Evolutionary conservation across 2,113 vertebrate species (phyloP).

Genomic region (Microtus pennsylvanicus): DNA sequence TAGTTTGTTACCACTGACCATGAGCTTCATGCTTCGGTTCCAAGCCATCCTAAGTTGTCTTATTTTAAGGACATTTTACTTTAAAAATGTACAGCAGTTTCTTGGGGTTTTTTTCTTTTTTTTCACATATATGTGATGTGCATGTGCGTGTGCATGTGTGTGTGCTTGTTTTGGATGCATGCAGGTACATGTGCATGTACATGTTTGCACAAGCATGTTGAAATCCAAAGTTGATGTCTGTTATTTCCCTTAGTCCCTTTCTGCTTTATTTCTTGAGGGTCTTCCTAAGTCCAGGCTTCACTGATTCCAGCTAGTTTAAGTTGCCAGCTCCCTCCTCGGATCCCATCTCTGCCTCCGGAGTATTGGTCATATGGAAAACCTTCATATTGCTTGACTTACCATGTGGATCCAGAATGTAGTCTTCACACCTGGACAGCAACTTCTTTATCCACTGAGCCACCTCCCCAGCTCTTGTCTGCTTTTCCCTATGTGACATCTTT

Average conservation of each 20-base stretch:
- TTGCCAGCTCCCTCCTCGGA: neutral
- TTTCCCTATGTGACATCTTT: neutral
- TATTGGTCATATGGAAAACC: neutral
- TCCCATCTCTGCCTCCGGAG: neutral
- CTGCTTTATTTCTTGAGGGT: neutral
- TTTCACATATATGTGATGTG: neutral
- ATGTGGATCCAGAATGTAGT: neutral
- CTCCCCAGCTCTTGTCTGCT: neutral
- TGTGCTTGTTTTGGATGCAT: no score
- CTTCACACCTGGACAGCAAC: neutral
- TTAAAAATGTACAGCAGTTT: neutral
- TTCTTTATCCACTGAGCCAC: neutral
- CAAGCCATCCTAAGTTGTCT: neutral
- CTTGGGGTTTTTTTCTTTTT: neutral
- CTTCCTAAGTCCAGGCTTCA: neutral
- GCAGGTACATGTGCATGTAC: neutral
- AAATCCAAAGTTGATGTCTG: neutral
- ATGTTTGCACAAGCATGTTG: neutral
- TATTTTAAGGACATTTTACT: conserved; percentile 15
- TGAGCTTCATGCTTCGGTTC: neutral
- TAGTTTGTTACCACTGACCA: neutral
- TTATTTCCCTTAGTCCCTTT: neutral
- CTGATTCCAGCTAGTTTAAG: neutral
- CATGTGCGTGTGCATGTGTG: neutral
- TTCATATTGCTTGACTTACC: no score